Conservation (phyloP, 2,797 vertebrate species). For the Mormyrops boulengeri region DNA sequence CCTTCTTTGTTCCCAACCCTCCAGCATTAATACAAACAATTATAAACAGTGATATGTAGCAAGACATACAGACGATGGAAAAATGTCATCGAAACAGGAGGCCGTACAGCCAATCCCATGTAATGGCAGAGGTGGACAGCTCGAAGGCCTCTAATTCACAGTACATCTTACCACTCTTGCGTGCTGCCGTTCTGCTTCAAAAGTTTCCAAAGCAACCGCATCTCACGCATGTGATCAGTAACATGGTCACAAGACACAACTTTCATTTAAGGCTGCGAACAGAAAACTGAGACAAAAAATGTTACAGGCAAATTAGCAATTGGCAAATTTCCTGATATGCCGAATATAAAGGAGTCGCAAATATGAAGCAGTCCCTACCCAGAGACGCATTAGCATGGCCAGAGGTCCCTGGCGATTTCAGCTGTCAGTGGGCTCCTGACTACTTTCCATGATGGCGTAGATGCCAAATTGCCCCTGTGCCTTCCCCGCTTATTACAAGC, state of each 20-base stretch:
- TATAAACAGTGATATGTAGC: not conserved
- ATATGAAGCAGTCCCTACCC: not conserved
- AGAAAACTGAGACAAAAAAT: not conserved
- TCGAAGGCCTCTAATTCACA: not conserved
- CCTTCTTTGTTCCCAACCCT: not conserved
- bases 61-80: not conserved
- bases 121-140: not conserved
- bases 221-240: not conserved
- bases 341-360: not conserved
- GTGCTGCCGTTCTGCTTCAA: not conserved
- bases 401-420: not conserved
- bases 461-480: not conserved
- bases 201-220: not conserved
- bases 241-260: not conserved
- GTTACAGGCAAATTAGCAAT: not conserved
- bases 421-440: not conserved
- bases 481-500: not conserved
- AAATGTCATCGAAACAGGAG: not conserved
- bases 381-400: not conserved
- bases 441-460: not conserved
- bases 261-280: slow-evolving; percentile 1
- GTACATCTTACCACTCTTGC: not conserved
- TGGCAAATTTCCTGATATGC: not conserved
- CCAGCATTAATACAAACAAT: not conserved
- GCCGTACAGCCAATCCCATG: not conserved